Base-by-base conservation (phyloP, 2,888 invertebrate genomes). In the Lycocerus yunnanus region DNA sequence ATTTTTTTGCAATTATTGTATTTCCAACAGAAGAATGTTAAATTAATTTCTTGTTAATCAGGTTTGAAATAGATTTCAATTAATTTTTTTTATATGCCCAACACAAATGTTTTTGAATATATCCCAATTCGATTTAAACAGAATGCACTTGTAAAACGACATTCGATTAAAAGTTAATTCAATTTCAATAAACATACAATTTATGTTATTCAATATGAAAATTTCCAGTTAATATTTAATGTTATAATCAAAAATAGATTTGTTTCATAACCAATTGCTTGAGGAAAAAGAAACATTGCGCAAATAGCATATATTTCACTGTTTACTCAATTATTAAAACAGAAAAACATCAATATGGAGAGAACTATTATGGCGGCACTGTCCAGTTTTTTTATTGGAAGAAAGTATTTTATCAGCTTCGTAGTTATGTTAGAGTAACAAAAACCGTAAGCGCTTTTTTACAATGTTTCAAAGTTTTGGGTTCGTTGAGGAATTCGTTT, bases 401-500 rank as follows among this genome's bases (percentile, higher is more conserved):
- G n/a, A 63, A 63, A 63, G 20, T 63, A 63, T 63, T 63, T 63
- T 63, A 63, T 63, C 16, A 63, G 61, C 61, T n/a, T 18, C 61
- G 61, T 20, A 63, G 15, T 63, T 18, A 60, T 18, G 20, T 63
- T 63, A 9, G n/a, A 63, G 61, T 63, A 18, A 69, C 78, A 69
- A 66, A 66, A 24, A 20, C 20, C 15, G n/a, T 21, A 61, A 61
- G 69, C 65, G 15, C 27, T 66, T 66, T 66, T 66, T 15, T 66
- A 14, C 27, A 43, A 65, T 27, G 65, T 70, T 66, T 15, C 67
- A 43, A 71, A 71, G 27, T 72, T 67, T 68, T 72, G 27, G 67
- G 67, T 67, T 69, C 71, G 75, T 75, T 77, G 78, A 74, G 77
- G 78, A 77, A 76, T 73, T 77, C 71, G 71, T 75, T 79, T 73